phyloP scores from a whole-genome alignment of 2,888 invertebrate genomes.

The Eupithecia subumbrata region DNA sequence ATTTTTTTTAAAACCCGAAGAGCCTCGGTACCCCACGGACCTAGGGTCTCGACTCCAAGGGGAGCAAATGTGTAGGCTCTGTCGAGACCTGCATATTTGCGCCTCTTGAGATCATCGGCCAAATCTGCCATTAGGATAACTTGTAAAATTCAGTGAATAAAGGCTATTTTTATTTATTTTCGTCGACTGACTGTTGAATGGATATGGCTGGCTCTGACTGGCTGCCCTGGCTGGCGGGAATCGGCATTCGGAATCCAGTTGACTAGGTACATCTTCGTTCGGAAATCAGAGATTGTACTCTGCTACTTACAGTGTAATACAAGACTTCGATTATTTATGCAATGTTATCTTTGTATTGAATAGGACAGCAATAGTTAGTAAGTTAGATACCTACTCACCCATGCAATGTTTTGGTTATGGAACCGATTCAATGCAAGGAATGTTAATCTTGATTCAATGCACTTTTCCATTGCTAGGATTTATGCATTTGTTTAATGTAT shows the following conservation, averaged over 20 bases:
- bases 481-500: not conserved
- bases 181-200: constrained; percentile 40
- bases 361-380: not conserved
- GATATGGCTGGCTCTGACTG: not conserved
- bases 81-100: too few species aligned
- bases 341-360: constrained; percentile 1
- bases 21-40: too few species aligned
- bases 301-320: not conserved
- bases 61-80: too few species aligned
- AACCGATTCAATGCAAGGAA: too few species aligned
- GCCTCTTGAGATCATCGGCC: too few species aligned
- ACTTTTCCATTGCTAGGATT: not conserved
- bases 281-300: constrained; percentile 1
- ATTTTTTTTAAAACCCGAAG: too few species aligned
- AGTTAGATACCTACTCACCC: too few species aligned
- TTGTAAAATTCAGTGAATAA: too few species aligned
- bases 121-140: too few species aligned
- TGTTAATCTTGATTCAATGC: not conserved
- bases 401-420: too few species aligned
- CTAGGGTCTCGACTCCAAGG: too few species aligned
- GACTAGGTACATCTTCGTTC: constrained; percentile 9
- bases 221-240: not conserved
- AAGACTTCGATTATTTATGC: not conserved
- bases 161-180: too few species aligned
- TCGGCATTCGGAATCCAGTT: not conserved